phyloP scores from a whole-genome alignment of 2,797 vertebrate genomes.

The Pseudomugil tenellus region DNA sequence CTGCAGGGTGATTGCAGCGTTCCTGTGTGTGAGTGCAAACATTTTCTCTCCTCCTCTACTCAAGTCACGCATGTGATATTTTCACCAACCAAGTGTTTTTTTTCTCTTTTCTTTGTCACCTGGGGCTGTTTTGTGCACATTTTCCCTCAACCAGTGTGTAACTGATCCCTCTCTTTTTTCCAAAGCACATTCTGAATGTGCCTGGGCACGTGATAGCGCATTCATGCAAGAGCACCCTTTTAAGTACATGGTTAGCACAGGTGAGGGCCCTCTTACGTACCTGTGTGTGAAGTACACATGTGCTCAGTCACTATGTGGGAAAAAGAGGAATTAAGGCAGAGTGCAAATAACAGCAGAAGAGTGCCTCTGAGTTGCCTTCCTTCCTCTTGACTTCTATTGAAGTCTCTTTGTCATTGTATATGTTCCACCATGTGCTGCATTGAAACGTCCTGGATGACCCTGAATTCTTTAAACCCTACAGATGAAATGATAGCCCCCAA shows the following conservation, averaged over 20 bases:
- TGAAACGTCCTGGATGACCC: conserved; percentile 59
- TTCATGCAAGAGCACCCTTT: conserved; percentile 35
- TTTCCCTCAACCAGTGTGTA: conserved; percentile 42
- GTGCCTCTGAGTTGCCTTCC: conserved; percentile 41
- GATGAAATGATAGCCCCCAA: conserved; percentile 22
- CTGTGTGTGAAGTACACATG: not conserved
- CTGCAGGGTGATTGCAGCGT: conserved; percentile 32
- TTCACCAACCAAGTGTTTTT: conserved; percentile 28
- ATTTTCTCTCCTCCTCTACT: conserved; percentile 22
- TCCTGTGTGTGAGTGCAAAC: conserved; percentile 35
- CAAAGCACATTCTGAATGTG: conserved; percentile 61
- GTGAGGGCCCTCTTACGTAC: conserved; percentile 14
- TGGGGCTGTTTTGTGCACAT: conserved; percentile 42
- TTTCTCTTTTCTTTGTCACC: conserved; percentile 22
- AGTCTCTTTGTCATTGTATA: conserved; percentile 45
- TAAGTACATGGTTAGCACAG: conserved; percentile 44
- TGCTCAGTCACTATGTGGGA: conserved; percentile 26
- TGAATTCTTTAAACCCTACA: conserved; percentile 16
- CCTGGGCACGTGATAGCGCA: conserved; percentile 44
- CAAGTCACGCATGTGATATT: conserved; percentile 46
- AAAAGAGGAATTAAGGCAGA: conserved; percentile 61
- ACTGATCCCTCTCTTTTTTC: conserved; percentile 51
- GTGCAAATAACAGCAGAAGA: conserved; percentile 44
- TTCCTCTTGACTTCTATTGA: conserved; percentile 53
- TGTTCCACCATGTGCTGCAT: conserved; percentile 51